phyloP scores from a whole-genome alignment of 2,797 vertebrate species.

The Phrynocephalus forsythii region DNA sequence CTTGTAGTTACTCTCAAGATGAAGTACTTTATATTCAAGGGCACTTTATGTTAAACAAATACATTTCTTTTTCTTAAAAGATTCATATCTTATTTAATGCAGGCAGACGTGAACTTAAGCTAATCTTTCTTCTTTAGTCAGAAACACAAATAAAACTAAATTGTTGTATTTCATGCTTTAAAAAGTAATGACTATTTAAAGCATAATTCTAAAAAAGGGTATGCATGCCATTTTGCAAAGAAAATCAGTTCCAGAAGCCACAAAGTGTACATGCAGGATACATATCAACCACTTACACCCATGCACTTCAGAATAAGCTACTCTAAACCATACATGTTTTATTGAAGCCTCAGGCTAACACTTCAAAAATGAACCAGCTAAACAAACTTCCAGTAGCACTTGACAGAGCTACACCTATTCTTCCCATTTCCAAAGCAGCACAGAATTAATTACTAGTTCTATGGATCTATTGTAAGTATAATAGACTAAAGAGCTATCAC shows the following conservation, averaged over 20 bases:
- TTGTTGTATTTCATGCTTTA: conserved; percentile 28
- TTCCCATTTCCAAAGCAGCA: conserved; percentile 87
- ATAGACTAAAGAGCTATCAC: conserved; percentile 90
- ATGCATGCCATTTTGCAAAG: conserved; percentile 21
- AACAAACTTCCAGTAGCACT: conserved; percentile 88
- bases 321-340: conserved; percentile 70
- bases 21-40: conserved; percentile 23
- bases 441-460: conserved; percentile 90
- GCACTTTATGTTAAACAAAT: conserved; percentile 21
- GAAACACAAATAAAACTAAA: background rate
- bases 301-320: conserved; percentile 67
- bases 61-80: conserved; percentile 24
- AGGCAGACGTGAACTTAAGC: background rate
- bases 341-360: conserved; percentile 80
- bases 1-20: conserved; percentile 21
- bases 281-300: conserved; percentile 66
- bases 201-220: conserved; percentile 40
- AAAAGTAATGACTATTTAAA: conserved; percentile 18
- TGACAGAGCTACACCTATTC: conserved; percentile 88
- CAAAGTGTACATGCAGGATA: conserved; percentile 57
- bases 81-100: conserved; percentile 18
- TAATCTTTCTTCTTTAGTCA: conserved; percentile 14
- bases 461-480: conserved; percentile 90
- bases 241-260: conserved; percentile 44
- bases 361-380: conserved; percentile 86